Evolutionary conservation across 2,888 invertebrate species (phyloP), one percentile per base, ranked within the genome.

Genomic region (Serripes groenlandicus): DNA sequence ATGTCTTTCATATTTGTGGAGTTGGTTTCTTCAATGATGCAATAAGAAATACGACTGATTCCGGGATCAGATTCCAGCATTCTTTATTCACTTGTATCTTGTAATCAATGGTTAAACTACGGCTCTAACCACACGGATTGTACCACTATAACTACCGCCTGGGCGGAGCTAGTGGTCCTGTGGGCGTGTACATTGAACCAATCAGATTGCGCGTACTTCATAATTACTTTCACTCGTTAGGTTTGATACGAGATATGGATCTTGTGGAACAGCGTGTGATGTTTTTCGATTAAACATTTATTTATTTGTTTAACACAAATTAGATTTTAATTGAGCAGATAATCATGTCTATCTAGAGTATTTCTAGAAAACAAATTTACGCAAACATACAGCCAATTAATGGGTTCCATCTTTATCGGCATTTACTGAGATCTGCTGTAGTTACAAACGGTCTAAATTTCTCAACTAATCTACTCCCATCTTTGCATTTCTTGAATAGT

Each of bases 231-330:
- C 71, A 28, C 49, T 23, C 71, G 52, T 32, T 32, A 9, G 30
- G 18, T 66, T 66, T 35, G 37, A n/a, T n/a, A n/a, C n/a, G n/a
- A 66, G 66, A 66, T 66, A 66, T 7, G 35, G 42, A 66, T 66
- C 66, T 66, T 42, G 49, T 32, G 23, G 54, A 32, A 32, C 71
- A 30, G 23, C 56, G 54, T 58, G 35, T 35, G 56, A 71, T 54
- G 66, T 52, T 75, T 66, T 75, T 68, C 66, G 54, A 75, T 56
- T 68, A 56, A 35, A 66, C 34, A 34, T 66, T 54, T 75, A 68
- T 68, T 66, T 75, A 75, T 76, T 76, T 76, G 58, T 56, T 76
- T 69, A 76, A 76, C 62, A 70, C 70, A 69, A 76, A 76, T 76
- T 76, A 76, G 69, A 76, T 76, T 69, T 76, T 76, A 76, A 76